These are phyloP conservation scores for Chrosomus eos DNA, from an alignment of 2,797 vertebrate species.

Conservation along the genomic window DNA sequence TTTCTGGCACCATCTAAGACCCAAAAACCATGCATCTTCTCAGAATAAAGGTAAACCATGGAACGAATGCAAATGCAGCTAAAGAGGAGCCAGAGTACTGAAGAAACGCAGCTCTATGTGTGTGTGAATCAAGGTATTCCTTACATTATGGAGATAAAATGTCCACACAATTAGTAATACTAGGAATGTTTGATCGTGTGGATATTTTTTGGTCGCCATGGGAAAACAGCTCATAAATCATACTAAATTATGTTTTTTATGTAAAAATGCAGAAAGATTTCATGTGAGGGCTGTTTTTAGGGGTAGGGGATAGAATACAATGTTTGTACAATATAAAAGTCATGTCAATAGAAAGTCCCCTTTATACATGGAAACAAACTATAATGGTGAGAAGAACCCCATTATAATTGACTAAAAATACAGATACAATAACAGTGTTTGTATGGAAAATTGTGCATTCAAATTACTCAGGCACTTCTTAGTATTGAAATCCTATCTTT, in stretches of 20 bases:
- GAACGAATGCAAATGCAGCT: slow-evolving; percentile 26
- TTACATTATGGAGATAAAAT: not conserved
- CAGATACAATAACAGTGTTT: not conserved
- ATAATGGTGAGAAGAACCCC: not conserved
- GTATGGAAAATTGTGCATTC: not conserved
- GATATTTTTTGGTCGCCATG: too few species aligned
- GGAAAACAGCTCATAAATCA: too few species aligned
- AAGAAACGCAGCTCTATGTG: not conserved
- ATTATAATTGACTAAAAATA: not conserved
- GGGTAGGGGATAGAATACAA: too few species aligned
- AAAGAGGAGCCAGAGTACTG: not conserved
- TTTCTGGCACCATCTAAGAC: slow-evolving; percentile 23
- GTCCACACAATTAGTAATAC: not conserved
- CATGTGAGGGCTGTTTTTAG: too few species aligned
- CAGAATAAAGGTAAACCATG: slow-evolving; percentile 17
- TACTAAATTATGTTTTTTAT: too few species aligned
- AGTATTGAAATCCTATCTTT: slow-evolving; percentile 3
- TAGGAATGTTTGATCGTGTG: not conserved
- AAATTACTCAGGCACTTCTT: slow-evolving; percentile 31
- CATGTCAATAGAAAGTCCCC: too few species aligned
- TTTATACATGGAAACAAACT: not conserved
- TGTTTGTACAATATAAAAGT: too few species aligned
- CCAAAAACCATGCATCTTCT: not conserved
- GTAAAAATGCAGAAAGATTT: too few species aligned
- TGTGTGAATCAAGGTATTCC: not conserved